Percentiles rank a stretch among this genome's conserved stretches.
Conservation (phyloP, 2,797 vertebrate species). For the Columba guinea region DNA sequence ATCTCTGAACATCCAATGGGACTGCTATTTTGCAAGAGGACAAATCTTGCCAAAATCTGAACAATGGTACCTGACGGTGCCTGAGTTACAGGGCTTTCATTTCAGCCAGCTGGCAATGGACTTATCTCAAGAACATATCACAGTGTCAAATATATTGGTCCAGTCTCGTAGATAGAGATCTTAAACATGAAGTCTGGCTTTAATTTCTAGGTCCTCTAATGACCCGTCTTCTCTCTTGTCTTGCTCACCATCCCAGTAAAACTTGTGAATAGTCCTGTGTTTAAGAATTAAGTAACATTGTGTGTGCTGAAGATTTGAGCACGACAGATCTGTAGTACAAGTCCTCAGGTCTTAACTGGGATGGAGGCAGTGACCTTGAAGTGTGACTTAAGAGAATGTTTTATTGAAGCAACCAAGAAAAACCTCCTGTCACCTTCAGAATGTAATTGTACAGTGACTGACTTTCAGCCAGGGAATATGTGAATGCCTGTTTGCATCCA, state of each 20-base stretch:
- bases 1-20: neutral
- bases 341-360: neutral
- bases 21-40: neutral
- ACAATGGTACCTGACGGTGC: neutral
- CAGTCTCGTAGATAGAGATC: neutral
- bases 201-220: neutral
- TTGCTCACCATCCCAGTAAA: neutral
- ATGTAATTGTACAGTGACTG: neutral
- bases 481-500: neutral
- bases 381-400: neutral
- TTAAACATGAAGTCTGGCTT: neutral
- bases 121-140: neutral
- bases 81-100: rapidly evolving
- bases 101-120: neutral
- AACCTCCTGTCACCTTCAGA: neutral
- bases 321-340: neutral
- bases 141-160: neutral
- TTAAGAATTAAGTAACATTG: neutral
- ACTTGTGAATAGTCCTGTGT: neutral
- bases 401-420: neutral
- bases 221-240: neutral
- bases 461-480: neutral
- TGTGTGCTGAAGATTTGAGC: neutral
- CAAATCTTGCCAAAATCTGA: neutral
- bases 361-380: neutral